Conservation (phyloP, 2,113 vertebrate genomes). For the Hemicordylus capensis region DNA sequence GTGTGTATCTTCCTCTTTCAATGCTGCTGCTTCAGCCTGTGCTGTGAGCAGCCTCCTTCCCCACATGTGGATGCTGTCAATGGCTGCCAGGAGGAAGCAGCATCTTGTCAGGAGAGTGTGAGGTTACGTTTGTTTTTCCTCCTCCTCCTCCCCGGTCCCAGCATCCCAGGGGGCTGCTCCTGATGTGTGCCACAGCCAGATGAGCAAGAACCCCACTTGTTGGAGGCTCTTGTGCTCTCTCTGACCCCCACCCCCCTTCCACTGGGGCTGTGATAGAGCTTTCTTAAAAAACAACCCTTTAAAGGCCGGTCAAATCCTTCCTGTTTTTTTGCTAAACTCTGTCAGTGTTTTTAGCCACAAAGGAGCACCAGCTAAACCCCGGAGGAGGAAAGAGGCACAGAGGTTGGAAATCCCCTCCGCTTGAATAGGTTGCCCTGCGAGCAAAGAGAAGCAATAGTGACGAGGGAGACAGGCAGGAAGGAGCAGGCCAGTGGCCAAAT, state of each 20-base stretch:
- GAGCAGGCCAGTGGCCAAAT: not conserved
- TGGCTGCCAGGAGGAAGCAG: not conserved
- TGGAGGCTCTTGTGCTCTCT: not conserved
- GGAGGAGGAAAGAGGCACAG: not conserved
- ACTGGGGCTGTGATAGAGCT: not conserved
- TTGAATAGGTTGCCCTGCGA: not conserved
- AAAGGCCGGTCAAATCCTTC: not conserved
- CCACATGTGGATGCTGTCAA: not conserved
- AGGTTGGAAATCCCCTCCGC: not conserved
- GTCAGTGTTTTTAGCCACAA: not conserved
- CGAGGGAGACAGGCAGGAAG: not conserved
- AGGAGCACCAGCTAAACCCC: not conserved
- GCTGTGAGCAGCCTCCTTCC: not conserved
- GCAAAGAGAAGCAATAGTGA: not conserved
- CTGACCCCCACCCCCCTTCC: not conserved
- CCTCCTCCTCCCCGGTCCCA: not conserved
- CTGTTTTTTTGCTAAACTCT: not conserved
- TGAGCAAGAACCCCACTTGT: not conserved
- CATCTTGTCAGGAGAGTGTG: not conserved
- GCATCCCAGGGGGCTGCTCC: not conserved
- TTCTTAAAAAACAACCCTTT: not conserved
- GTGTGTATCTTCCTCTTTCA: not conserved
- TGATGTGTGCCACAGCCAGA: not conserved
- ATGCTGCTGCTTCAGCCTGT: not conserved
- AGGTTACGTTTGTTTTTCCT: not conserved